Base-by-base conservation (phyloP, 2,797 vertebrate species). In the Heliangelus exortis region DNA sequence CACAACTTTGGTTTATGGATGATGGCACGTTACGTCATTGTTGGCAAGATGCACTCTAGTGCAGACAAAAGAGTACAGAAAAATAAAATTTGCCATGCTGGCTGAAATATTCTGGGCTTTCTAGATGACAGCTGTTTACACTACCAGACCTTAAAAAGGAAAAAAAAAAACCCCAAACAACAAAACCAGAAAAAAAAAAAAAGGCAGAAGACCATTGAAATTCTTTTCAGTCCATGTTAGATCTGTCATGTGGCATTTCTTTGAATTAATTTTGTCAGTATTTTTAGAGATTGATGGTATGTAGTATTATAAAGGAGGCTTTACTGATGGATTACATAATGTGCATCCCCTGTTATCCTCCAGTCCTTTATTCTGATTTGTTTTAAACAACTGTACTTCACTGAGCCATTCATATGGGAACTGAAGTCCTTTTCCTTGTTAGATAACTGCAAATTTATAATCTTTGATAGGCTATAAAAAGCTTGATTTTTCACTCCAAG, bases 381-480 rank as follows among this genome's bases (percentile, higher is more conserved):
- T 76, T 90, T 87, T 45, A 75, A 53, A 12, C 19, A 79, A 43
- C 41, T 82, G 15, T 31, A 29, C 36, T 82, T 89, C n/a, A 59
- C 29, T 73, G 77, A 63, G 34, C n/a, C 10, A 31, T 87, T 92
- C 61, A 31, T 48, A 45, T 4, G 20, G 25, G 57, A 80, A 45
- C 65, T 80, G 39, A 58, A 91, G 67, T 76, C 26, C 23, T 22
- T 79, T 54, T 85, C 15, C 63, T 79, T 66, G 8, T 69, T 87
- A 83, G 50, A 58, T 78, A 84, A 54, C 74, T 79, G 26, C 59
- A 47, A 84, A 93, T 89, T 90, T 90, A 48, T 73, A 62, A 66
- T 79, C 59, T 89, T 84, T 73, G 90, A 63, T 59, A 51, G 78
- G 18, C 84, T 57, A 79, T 93, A 84, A 93, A 86, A 96, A 82